A percentile compares a stretch with the other conserved stretches of the same genome.
phyloP scores from a whole-genome alignment of 1,140 invertebrate genomes.

The Zaprionus gabonicus region DNA sequence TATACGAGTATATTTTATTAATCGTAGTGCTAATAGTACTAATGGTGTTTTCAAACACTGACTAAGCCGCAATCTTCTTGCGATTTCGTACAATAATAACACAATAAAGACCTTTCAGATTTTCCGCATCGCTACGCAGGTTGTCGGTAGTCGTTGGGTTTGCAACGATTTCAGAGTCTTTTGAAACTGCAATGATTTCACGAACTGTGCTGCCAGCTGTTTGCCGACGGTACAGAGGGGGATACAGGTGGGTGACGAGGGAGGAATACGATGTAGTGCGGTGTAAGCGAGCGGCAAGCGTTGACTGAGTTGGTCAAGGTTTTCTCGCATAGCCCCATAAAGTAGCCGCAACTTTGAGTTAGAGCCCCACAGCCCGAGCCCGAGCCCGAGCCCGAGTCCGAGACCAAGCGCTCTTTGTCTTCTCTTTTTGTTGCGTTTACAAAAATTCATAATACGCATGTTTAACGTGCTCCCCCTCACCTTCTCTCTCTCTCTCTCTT shows the following conservation, averaged over 20 bases:
- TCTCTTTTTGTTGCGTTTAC: conserved; percentile 38
- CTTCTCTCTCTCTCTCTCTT: neutral
- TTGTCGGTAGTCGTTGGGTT: conserved; percentile 37
- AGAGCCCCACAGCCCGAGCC: conserved; percentile 9
- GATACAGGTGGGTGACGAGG: neutral
- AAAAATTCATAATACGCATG: conserved; percentile 54
- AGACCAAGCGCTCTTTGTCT: conserved; percentile 34
- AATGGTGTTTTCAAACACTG: conserved; percentile 30
- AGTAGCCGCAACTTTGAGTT: conserved; percentile 45
- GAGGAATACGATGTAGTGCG: conserved; percentile 17
- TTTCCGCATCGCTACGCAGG: conserved; percentile 67
- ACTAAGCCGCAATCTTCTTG: conserved; percentile 39
- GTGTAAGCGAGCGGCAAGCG: conserved; percentile 24
- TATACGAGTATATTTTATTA: neutral
- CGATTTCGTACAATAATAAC: conserved; percentile 7
- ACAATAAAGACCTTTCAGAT: conserved; percentile 64
- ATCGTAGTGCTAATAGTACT: conserved; percentile 8
- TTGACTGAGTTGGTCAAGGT: conserved; percentile 74
- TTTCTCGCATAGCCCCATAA: conserved; percentile 56
- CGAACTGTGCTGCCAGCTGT: conserved; percentile 33
- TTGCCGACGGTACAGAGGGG: conserved; percentile 14
- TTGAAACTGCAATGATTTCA: conserved; percentile 72
- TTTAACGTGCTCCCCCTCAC: conserved; percentile 15
- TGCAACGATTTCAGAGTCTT: conserved; percentile 57
- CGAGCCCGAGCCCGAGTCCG: neutral